Evolutionary conservation across 2,888 invertebrate genomes (phyloP), one percentile per base, ranked within the genome.

Genomic region (Nephrotoma guestfalica): DNA sequence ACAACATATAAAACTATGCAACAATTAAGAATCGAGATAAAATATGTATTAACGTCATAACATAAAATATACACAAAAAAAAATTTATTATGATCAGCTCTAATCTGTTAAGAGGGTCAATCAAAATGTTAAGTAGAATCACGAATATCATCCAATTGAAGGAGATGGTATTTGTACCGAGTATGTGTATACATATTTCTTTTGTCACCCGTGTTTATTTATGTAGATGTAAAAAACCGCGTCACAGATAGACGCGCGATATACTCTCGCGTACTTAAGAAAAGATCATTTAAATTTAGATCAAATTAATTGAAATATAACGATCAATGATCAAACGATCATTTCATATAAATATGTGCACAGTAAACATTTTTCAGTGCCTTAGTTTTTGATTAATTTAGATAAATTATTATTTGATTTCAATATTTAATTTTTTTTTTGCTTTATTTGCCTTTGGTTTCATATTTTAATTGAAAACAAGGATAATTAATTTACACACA

Each of bases 101-200:
- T 91, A 91, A 91, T 91, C 91, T 91, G 91, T 42, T 89, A 89
- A 71, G 71, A 71, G 89, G 92, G 92, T 92, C 92, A 92, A 92
- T 91, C 92, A 91, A 71, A 71, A 92, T 91, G 92, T 92, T 92
- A 92, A 92, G 91, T 92, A 91, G 91, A 92, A 92, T 91, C 92
- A 92, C 92, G 92, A 91, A 92, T 91, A 85, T 85, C 85, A 18
- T 85, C 43, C 43, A 85, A 85, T 85, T 85, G 42, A 85, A 85
- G 9, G 9, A 85, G 30, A 71, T 71, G 71, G 71, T 30, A 71
- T 71, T 30, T 71, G 71, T 71, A 30, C 71, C 71, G 71, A 71
- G 71, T 30, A 30, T 71, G 2, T 71, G 71, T 71, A 71, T 30
- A 30, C 7, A 15, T n/a, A 51, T 51, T 71, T 71, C 4, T 71